Conservation (phyloP, 2,113 vertebrate species). For the Planiliza haematocheilus region DNA sequence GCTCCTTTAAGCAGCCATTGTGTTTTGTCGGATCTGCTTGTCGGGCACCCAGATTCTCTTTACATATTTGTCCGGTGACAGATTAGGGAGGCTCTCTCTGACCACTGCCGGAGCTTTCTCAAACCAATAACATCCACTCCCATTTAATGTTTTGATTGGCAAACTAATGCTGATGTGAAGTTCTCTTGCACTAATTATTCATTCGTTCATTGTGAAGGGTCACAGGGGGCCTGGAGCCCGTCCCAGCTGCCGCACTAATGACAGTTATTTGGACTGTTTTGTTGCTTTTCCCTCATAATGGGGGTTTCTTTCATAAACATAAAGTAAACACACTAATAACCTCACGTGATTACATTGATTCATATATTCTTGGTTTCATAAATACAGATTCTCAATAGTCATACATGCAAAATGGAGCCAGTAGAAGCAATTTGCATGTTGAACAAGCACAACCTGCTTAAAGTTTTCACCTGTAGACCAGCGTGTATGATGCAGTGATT, state of each 20-base stretch:
- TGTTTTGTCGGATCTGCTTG: no score
- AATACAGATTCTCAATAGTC: background rate
- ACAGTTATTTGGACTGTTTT: no score
- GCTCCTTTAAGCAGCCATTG: background rate
- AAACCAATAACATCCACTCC: background rate
- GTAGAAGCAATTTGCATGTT: background rate
- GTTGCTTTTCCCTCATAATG: no score
- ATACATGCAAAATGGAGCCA: background rate
- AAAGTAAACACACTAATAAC: no score
- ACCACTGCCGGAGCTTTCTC: background rate
- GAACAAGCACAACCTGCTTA: no score
- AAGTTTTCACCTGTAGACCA: background rate
- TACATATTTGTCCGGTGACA: no score
- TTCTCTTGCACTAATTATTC: background rate
- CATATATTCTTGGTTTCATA: background rate
- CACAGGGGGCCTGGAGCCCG: no score
- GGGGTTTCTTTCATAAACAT: no score
- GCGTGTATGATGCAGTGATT: background rate
- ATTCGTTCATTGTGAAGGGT: no score
- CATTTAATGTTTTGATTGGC: background rate
- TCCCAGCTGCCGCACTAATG: no score
- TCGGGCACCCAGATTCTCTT: no score
- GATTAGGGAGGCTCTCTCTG: background rate
- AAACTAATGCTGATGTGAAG: background rate
- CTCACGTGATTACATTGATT: no score